Evolutionary conservation across 1,140 invertebrate species (phyloP), one percentile per base, ranked within the genome.

Genomic region (Drosophila persimilis): DNA sequence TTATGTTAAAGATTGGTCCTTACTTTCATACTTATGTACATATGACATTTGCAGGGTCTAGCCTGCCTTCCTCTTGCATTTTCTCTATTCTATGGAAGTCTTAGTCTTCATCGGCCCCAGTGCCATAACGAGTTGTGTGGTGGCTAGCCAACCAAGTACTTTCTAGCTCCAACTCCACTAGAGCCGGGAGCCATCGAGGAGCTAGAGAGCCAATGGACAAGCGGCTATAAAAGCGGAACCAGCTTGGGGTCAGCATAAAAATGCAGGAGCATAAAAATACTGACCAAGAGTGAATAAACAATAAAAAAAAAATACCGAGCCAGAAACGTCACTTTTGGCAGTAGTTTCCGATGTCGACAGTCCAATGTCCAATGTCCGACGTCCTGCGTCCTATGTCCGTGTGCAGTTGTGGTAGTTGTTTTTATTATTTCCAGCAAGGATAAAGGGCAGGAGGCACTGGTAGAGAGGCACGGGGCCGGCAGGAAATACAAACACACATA

Each of bases 361-460:
- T 5, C 11, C 35, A 11, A 4, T 0, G 35, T 13, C 35, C 35
- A 1, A 39, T 13, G 35, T 39, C 35, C 35, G 11, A 13, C 0
- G 35, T 39, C 35, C 35, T 11, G 13, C 11, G 35, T 39, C 35
- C 35, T 2, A 13, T 69, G 51, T 54, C 48, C 69, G 57, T 50
- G 73, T 50, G 60, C 80, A 69, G 71, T 75, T 80, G 79, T 77
- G 65, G 69, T 77, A 81, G 70, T 73, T 88, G 70, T 65, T 88
- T 78, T 85, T 88, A 67, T 80, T 71, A 75, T 74, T 60, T 63
- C 77, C 74, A 74, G 76, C 55, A 50, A 79, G 70, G 73, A 86
- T 51, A 61, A 62, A 58, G 59, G 63, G 58, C 57, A 79, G 70
- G 77, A 86, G 59, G 63, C 72, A 59, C 20, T 45, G 48, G 59